phyloP scores from a whole-genome alignment of 2,888 invertebrate genomes.

The Conchocele bisecta region DNA sequence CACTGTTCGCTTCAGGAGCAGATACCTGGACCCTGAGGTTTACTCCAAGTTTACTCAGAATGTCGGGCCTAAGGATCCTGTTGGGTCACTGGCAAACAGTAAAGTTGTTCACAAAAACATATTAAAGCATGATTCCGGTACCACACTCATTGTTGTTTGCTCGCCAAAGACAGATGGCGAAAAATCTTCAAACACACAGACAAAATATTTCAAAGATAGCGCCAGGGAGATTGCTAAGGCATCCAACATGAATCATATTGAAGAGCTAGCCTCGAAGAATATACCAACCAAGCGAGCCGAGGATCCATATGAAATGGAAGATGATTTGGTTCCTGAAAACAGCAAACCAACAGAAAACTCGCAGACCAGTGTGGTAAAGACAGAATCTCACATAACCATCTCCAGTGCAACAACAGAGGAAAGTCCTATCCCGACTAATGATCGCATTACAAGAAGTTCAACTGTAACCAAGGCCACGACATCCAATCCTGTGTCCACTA shows the following conservation, averaged over 20 bases:
- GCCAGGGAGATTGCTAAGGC: constrained; percentile 48
- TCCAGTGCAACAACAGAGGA: constrained; percentile 34
- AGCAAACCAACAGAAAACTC: neutral
- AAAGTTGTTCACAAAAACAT: constrained; percentile 69
- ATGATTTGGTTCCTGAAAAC: constrained; percentile 20
- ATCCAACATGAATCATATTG: constrained; percentile 44
- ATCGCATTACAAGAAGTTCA: neutral
- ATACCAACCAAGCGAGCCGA: constrained; percentile 33
- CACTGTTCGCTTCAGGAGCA: constrained; percentile 63
- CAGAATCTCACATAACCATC: constrained; percentile 26
- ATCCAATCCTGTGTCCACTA: constrained; percentile 20
- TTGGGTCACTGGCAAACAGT: constrained; percentile 66
- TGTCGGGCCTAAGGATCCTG: constrained; percentile 60
- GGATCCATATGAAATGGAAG: constrained; percentile 49
- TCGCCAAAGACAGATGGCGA: constrained; percentile 70
- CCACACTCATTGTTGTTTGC: constrained; percentile 75
- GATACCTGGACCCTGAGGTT: constrained; percentile 64
- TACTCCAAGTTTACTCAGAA: constrained; percentile 64
- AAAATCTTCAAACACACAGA: no score
- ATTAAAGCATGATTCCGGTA: constrained; percentile 70
- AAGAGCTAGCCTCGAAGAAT: constrained; percentile 25
- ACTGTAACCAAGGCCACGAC: no score
- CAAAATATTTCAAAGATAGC: constrained; percentile 66
- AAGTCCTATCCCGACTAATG: constrained; percentile 18
- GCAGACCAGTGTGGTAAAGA: constrained; percentile 9